Evolutionary conservation across 2,113 vertebrate species (phyloP).

Genomic region (Cranoglanis bouderius): DNA sequence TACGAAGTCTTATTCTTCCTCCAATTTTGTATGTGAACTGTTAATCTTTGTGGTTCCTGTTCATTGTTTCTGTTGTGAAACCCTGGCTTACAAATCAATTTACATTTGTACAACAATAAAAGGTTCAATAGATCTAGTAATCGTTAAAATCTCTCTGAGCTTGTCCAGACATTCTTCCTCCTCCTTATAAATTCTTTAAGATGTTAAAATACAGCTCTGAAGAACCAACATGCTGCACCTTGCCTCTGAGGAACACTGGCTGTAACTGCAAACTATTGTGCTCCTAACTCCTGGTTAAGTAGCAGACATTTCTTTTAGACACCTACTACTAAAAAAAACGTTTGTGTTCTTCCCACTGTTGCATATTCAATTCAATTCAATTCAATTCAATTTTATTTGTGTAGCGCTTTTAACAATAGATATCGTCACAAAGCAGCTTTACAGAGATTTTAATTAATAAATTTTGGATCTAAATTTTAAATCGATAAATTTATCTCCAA

Average conservation of each 20-base stretch:
- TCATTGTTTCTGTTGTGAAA: not conserved
- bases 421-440: too few species aligned
- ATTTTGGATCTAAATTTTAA: too few species aligned
- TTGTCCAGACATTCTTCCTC: constrained; percentile 16
- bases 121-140: not conserved
- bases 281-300: not conserved
- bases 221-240: not conserved
- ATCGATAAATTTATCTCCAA: too few species aligned
- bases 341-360: not conserved
- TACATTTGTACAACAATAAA: not conserved
- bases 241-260: not conserved
- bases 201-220: not conserved
- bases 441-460: too few species aligned
- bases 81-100: not conserved
- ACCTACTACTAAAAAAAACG: not conserved
- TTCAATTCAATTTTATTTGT: too few species aligned
- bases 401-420: too few species aligned
- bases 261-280: not conserved
- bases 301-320: not conserved
- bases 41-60: not conserved
- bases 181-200: not conserved
- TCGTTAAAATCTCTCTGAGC: not conserved
- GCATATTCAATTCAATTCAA: too few species aligned
- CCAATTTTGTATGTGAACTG: not conserved
- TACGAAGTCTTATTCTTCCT: not conserved